Percentiles rank a stretch among this genome's conserved stretches.
Evolutionary conservation across 2,888 invertebrate species (phyloP).

Genomic region (Agrochola lota): DNA sequence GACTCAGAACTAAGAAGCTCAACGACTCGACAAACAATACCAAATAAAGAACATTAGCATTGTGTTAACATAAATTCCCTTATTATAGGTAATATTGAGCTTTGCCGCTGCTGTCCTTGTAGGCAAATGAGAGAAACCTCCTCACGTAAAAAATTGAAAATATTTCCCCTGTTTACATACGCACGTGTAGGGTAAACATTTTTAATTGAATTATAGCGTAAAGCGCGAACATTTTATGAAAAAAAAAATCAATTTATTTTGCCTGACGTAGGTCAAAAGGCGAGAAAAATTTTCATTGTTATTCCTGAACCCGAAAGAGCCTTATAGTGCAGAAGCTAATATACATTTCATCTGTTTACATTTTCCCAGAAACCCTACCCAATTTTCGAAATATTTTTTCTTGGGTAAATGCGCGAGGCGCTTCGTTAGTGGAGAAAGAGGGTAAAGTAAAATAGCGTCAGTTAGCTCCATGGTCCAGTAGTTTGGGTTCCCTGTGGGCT

Average conservation of each 20-base stretch:
- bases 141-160: slow-evolving; percentile 21
- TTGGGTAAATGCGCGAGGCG: slow-evolving; percentile 27
- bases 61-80: neutral
- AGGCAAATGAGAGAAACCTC: neutral
- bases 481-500: slow-evolving; percentile 62
- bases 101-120: neutral
- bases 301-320: slow-evolving; percentile 17
- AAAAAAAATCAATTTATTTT: slow-evolving; percentile 5
- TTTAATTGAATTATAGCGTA: slow-evolving; percentile 40
- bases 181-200: slow-evolving; percentile 18
- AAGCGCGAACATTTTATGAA: neutral
- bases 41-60: no score
- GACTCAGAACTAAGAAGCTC: no score
- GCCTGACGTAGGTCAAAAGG: neutral
- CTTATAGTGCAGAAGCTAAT: slow-evolving; percentile 26
- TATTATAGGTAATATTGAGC: neutral
- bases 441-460: slow-evolving; percentile 49
- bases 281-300: slow-evolving; percentile 23
- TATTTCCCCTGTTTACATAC: neutral
- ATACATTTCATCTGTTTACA: slow-evolving; percentile 43
- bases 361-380: slow-evolving; percentile 26
- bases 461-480: slow-evolving; percentile 58
- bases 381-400: slow-evolving; percentile 41
- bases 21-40: no score
- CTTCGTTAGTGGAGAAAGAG: slow-evolving; percentile 52